Conservation (phyloP, 2,797 vertebrate genomes). For the Enteromius treurensis region DNA sequence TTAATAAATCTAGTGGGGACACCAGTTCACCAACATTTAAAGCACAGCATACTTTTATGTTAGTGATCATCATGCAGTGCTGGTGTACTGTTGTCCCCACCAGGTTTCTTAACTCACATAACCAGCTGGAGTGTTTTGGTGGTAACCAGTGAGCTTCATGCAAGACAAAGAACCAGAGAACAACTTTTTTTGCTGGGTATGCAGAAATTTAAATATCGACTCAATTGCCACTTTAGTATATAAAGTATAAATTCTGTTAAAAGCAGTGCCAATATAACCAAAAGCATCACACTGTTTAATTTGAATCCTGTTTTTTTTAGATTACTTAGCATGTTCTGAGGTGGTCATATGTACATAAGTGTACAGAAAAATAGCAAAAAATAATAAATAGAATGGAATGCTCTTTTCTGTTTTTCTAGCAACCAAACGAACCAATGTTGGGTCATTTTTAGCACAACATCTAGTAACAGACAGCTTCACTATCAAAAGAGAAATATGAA, state of each 20-base stretch:
- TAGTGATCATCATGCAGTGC: background rate
- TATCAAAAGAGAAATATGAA: background rate
- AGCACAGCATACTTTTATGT: background rate
- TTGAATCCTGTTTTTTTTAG: background rate
- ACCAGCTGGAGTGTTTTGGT: background rate
- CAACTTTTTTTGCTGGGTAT: conserved; percentile 1
- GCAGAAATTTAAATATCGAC: background rate
- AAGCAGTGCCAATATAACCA: background rate
- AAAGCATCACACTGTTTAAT: background rate
- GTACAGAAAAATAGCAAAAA: background rate
- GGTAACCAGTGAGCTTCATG: background rate
- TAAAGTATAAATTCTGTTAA: background rate
- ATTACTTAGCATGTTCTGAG: background rate
- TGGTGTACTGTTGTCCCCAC: background rate
- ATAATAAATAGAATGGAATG: background rate
- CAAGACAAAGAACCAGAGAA: background rate
- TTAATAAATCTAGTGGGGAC: background rate
- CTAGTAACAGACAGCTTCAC: background rate
- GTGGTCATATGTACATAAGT: background rate
- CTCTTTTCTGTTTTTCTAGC: background rate
- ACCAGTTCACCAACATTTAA: background rate
- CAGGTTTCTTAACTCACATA: background rate
- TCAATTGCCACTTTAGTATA: background rate
- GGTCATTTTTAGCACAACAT: background rate
- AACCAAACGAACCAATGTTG: background rate